Evolutionary conservation across 2,888 invertebrate species (phyloP), one percentile per base, ranked within the genome.

Genomic region (Heliconius ismenius): DNA sequence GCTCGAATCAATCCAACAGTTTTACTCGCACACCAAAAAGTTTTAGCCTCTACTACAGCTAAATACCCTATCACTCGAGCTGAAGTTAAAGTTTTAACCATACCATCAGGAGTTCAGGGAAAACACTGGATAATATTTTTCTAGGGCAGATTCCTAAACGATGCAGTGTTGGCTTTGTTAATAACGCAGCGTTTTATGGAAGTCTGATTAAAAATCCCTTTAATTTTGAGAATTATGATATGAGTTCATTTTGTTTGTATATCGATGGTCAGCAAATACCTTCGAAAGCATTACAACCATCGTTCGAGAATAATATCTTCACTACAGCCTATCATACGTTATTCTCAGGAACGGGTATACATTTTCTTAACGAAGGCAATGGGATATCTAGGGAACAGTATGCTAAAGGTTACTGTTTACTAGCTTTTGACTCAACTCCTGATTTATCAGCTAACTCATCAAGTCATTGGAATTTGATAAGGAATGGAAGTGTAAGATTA

Each of bases 1-100:
- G 58, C 58, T 58, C 58, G 58, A n/a, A 58, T 58, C 58, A 24
- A 58, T 58, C 58, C 10, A 58, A 58, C 58, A 58, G 58, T 58
- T 58, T 58, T 58, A 58, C 58, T 58, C n/a, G 58, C 58, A 58
- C 11, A 39, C 11, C 11, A 39, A 39, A 39, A 39, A 39, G 36
- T 39, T 39, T 39, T 39, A 39, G 36, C 10, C 36, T 39, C 36
- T 39, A 39, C 36, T 39, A 39, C 11, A 9, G 36, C 36, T 39
- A 39, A 39, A 39, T 39, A 39, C 11, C 36, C 36, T 39, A 39
- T 39, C 11, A 39, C 36, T 39, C 9, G 36, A 39, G 36, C 11
- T 11, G 36, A 39, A 39, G 36, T 39, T 39, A 39, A 39, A 39
- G 36, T 39, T 11, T 9, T 39, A 39, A 39, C 36, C 11, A 39